Base-by-base conservation (phyloP, 1,140 invertebrate genomes). In the Drosophila leontia region DNA sequence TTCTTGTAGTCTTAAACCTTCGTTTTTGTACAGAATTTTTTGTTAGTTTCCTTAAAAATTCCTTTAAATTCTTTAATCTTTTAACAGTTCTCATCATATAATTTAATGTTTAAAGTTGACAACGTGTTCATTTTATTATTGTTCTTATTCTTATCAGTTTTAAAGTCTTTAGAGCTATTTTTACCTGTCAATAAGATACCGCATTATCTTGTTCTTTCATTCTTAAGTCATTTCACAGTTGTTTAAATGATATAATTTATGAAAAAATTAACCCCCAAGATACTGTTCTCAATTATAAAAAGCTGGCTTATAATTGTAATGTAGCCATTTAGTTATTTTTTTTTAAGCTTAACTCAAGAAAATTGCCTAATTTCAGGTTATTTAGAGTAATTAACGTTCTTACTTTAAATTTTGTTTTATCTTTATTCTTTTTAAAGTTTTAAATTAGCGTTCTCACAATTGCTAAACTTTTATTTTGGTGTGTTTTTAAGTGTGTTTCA, bases 191-290 rank as follows among this genome's bases (percentile, higher is more conserved):
- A 19, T 35, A 19, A 53, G 50, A 53, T 53, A 53, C 7, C 17
- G 12, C 32, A 53, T 35, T 35, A 53, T 53, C 32, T 53, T 35
- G 17, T 35, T 19, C 50, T 32, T 53, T 53, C 50, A 35, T 53
- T 53, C 50, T 53, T 35, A 53, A 53, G 32, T 53, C 29, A 53
- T 53, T 53, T 53, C 50, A 53, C 50, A 53, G 50, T 35, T 53
- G 50, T 19, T 53, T 53, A 53, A 53, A 35, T 53, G 11, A 53
- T 53, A 13, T 53, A 53, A 53, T 53, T 53, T 53, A 35, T 19
- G 11, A 2, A 13, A 35, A 35, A 19, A 35, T 35, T 37, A 55
- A 17, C 15, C 3, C 7, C 12, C 12, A 13, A 55, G 17, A 35
- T 23, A 55, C 7, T 55, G 3, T 50, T 50, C 26, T 6, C 3